Evolutionary conservation across 2,113 vertebrate genomes (phyloP).

Genomic region (Sisor rabdophorus): DNA sequence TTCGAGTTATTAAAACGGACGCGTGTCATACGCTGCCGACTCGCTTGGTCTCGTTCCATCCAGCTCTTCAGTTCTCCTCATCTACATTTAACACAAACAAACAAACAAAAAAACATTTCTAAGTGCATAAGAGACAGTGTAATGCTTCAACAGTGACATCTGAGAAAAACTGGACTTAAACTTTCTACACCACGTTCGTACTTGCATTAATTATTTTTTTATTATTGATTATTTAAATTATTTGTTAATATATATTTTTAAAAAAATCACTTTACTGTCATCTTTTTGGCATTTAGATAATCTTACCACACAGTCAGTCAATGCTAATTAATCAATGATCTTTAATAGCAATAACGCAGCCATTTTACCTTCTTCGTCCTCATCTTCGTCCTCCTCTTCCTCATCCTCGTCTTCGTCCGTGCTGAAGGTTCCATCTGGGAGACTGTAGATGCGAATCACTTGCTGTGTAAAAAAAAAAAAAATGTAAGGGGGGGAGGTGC

Average conservation of each 20-base stretch:
- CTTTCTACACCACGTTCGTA: too few species aligned
- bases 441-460: constrained; percentile 95
- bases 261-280: background rate
- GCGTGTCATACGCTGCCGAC: background rate
- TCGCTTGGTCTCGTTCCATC: constrained; percentile 28
- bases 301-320: background rate
- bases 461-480: constrained; percentile 65
- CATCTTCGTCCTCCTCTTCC: constrained; percentile 94
- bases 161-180: too few species aligned
- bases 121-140: background rate
- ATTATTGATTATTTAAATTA: too few species aligned
- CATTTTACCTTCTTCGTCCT: constrained; percentile 78
- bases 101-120: background rate
- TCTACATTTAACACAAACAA: constrained; percentile 1
- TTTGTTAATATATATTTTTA: background rate
- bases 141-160: background rate
- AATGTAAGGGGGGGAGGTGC: too few species aligned
- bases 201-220: too few species aligned
- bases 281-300: background rate
- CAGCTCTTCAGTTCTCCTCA: constrained; percentile 41
- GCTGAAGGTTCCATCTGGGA: constrained; percentile 97
- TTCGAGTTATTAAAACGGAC: background rate
- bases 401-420: constrained; percentile 97
- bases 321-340: background rate
- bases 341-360: background rate